Percentiles rank a stretch among this genome's conserved stretches.
Evolutionary conservation across 1,140 invertebrate genomes (phyloP).

Genomic region (Platyscapa corneri): DNA sequence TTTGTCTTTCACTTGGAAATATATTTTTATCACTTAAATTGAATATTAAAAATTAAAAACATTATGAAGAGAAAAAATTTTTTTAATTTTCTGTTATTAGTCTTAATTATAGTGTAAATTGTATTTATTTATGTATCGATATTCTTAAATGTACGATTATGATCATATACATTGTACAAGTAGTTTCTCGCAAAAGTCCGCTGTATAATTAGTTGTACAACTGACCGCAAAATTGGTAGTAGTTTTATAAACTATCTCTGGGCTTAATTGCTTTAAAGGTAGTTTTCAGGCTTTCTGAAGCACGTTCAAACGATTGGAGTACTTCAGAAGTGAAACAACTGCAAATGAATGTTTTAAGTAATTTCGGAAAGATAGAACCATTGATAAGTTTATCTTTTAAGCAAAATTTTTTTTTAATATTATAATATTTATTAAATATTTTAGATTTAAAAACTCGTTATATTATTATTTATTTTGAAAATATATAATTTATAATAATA

Average conservation of each 20-base stretch:
- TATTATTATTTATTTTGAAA: no score
- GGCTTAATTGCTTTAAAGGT: conserved; percentile 33
- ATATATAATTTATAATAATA: no score
- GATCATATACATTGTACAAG: neutral
- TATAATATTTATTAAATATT: no score
- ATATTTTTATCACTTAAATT: no score
- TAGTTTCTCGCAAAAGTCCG: neutral
- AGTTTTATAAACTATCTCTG: conserved; percentile 19
- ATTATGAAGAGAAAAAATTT: no score
- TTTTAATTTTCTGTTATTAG: no score
- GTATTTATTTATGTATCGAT: neutral
- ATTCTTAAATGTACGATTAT: neutral
- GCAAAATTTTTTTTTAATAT: no score
- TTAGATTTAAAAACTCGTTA: no score
- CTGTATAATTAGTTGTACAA: conserved; percentile 35
- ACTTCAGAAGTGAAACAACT: conserved; percentile 19
- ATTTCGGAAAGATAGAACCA: neutral
- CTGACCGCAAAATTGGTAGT: conserved; percentile 24
- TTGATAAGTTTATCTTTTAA: neutral
- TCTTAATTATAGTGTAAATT: conserved; percentile 19
- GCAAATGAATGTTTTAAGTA: neutral
- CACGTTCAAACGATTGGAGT: conserved; percentile 37
- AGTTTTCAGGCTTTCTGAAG: conserved; percentile 34
- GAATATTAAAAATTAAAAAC: no score
- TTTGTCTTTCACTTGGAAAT: no score